Evolutionary conservation across 2,797 vertebrate genomes (phyloP), one percentile per base, ranked within the genome.

Genomic region (Columba guinea): DNA sequence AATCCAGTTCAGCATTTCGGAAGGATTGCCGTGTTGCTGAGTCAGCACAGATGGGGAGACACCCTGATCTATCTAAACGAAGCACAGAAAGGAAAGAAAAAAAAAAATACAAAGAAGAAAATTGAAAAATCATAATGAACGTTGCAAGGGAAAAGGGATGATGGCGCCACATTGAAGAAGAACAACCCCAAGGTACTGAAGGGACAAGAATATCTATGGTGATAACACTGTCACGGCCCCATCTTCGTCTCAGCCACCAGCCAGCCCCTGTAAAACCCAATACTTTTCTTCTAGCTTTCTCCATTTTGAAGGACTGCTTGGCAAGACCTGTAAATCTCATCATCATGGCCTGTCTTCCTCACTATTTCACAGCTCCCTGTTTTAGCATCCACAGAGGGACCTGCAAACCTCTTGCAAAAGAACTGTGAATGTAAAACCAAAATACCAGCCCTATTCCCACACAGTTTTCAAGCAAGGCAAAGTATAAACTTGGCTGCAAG

Each of bases 301-400:
- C 13, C 13, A 3, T 41, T 48, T 39, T 34, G 11, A 90, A 8
- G 27, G 67, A 30, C 18, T 74, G 23, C 59, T 89, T 70, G 17
- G 26, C 34, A 67, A 81, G 44, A 9, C 15, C 4, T 3, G 6
- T 5, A 64, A 48, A 53, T 34, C 22, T 74, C 35, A 16, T 23
- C 41, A 4, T 17, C 39, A 0, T 0, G 5, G 7, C 15, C 21
- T 71, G 7, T 5, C 5, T 55, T 68, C 55, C 34, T 64, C 34
- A 18, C 3, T 68, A 8, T 4, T n/a, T 5, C n/a, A 53, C 2
- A 46, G 19, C 46, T 16, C 11, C 8, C 6, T 23, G 30, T 27
- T 28, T 52, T 10, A 59, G 15, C 37, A 22, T 4, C 19, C 48
- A 16, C 0, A 0, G 2, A 51, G 32, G 9, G 30, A 56, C 28